These are phyloP conservation scores for Incurvaria masculella DNA, from an alignment of 2,888 invertebrate species.

Conservation along the genomic window DNA sequence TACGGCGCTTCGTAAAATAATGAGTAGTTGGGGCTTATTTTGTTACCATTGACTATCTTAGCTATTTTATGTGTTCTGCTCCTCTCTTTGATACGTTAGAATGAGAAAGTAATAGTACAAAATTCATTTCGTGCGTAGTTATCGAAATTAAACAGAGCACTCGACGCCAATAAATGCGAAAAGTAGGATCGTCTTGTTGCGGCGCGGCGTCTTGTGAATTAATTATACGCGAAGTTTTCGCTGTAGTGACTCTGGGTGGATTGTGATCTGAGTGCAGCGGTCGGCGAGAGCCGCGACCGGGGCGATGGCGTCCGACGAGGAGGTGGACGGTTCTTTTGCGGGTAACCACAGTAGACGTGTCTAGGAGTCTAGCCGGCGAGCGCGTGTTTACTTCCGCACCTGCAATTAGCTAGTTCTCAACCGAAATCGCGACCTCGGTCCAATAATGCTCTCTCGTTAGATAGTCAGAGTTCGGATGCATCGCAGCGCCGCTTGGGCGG, in stretches of 20 bases:
- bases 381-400: conserved; percentile 53
- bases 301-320: conserved; percentile 82
- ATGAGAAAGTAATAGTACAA: no score
- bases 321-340: conserved; percentile 82
- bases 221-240: neutral
- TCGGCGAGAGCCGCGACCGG: neutral
- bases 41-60: neutral
- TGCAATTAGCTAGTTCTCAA: neutral
- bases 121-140: neutral
- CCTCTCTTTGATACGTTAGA: neutral
- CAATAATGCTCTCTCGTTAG: no score
- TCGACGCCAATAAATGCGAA: neutral
- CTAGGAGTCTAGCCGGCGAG: neutral
- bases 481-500: neutral
- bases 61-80: neutral
- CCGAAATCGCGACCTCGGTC: neutral
- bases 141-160: neutral
- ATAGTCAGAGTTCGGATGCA: neutral
- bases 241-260: neutral
- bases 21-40: neutral
- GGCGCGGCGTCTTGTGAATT: neutral
- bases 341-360: conserved; percentile 53
- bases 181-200: neutral
- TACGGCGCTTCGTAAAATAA: neutral
- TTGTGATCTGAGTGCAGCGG: neutral